Base-by-base conservation (phyloP, 1,140 invertebrate genomes). In the Eumeta japonica region DNA sequence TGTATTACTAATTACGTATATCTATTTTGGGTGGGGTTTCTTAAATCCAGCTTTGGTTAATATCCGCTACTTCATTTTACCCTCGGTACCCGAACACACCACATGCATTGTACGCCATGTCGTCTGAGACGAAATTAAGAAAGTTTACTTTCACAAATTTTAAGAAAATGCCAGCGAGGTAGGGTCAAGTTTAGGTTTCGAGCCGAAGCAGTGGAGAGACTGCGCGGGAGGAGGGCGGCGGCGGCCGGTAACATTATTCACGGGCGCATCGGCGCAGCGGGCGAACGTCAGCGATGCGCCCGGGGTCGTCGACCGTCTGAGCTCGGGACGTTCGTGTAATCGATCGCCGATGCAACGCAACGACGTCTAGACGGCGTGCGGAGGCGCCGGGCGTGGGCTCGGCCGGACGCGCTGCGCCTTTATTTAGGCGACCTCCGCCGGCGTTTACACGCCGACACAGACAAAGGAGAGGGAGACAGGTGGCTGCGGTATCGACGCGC, bases 361-460 rank as follows among this genome's bases (percentile, higher is more conserved):
- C 62, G 68, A 61, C 62, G 68, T 73, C 68, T 73, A 74, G 70
- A 71, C 70, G 59, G 55, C 55, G 66, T 63, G 60, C 64, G 59
- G 60, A n/a, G n/a, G n/a, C n/a, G n/a, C n/a, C n/a, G n/a, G 49
- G 52, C 56, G 62, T 55, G 47, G 66, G 62, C 55, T 58, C 48
- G 56, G 61, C 59, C 17, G 19, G 28, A 31, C 31, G 59, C 62
- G 59, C 63, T 63, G 55, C 48, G 54, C 56, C 63, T 70, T 62
- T 73, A 73, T 73, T 71, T 74, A 71, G 66, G 71, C 62, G 70
- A 74, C 70, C 70, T 74, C 62, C 41, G 48, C 59, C 70, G 70
- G 71, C 70, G 71, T 74, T 74, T 67, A 55, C 55, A 52, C 58
- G 51, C 52, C 58, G 63, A n/a, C n/a, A n/a, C n/a, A 71, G 68